phyloP scores from a whole-genome alignment of 2,797 vertebrate genomes.

The Dryobates pubescens region DNA sequence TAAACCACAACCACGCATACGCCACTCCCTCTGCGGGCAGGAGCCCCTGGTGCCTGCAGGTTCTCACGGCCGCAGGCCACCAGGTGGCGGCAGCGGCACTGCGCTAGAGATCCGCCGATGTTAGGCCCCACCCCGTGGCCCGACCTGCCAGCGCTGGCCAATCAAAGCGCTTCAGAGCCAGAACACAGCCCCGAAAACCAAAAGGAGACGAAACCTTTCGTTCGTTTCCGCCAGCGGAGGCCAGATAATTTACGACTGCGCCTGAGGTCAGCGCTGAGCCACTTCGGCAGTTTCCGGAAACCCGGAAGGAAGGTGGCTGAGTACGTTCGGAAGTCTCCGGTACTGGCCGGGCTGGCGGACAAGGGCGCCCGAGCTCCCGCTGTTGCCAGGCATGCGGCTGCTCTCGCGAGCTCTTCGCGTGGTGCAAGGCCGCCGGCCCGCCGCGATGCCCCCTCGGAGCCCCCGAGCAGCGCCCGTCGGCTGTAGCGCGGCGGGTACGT shows the following conservation, averaged over 20 bases:
- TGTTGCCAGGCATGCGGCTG: not conserved
- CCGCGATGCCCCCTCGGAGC: not conserved
- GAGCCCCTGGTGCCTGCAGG: accelerated
- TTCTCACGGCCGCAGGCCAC: too few relatives aligned
- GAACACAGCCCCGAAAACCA: not conserved
- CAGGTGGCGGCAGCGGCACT: too few relatives aligned
- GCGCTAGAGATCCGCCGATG: accelerated
- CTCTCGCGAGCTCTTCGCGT: slow-evolving; percentile 25
- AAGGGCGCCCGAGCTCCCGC: accelerated
- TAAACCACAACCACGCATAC: accelerated
- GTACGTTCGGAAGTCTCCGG: not conserved
- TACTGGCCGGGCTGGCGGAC: accelerated
- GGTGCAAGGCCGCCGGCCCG: not conserved
- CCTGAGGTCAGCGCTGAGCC: accelerated
- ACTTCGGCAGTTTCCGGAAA: not conserved
- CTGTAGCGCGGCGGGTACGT: slow-evolving; percentile 37
- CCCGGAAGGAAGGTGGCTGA: not conserved
- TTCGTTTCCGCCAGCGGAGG: accelerated
- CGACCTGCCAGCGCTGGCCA: not conserved
- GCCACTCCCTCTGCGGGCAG: accelerated
- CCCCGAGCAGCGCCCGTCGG: slow-evolving; percentile 55
- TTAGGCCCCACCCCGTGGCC: not conserved
- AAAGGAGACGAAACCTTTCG: not conserved
- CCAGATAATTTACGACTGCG: not conserved
- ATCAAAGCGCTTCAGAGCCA: not conserved